These are phyloP conservation scores for Dasyornis broadbenti DNA, from an alignment of 2,113 vertebrate genomes.

Conservation along the genomic window DNA sequence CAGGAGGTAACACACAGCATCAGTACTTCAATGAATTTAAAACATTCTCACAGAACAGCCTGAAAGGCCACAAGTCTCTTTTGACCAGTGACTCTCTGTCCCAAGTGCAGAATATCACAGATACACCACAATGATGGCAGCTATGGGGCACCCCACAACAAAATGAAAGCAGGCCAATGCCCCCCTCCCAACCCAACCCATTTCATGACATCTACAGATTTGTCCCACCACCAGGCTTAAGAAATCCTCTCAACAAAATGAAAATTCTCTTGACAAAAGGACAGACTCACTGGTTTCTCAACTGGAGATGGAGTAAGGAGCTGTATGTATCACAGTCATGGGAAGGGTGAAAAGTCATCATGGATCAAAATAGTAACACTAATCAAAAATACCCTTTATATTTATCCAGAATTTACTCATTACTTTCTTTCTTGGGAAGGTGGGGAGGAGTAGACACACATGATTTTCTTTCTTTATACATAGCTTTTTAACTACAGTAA, in stretches of 20 bases:
- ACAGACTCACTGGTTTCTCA: neutral
- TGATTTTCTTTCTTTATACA: neutral
- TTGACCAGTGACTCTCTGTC: neutral
- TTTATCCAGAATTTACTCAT: neutral
- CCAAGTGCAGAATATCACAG: neutral
- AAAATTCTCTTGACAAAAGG: neutral
- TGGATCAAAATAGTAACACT: neutral
- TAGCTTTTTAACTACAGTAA: neutral
- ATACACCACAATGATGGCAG: fast-evolving
- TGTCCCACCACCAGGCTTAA: neutral
- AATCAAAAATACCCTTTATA: neutral
- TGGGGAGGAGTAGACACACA: neutral
- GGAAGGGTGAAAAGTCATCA: neutral
- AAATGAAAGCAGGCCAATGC: neutral
- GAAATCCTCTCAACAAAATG: neutral
- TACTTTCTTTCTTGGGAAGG: neutral
- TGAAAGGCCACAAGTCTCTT: neutral
- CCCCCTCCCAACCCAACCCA: neutral
- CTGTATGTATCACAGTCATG: neutral
- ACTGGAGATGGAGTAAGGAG: neutral
- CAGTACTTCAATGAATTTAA: neutral
- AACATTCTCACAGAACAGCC: neutral
- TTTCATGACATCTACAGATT: neutral
- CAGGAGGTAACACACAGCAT: neutral
- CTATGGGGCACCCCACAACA: neutral